phyloP scores from a whole-genome alignment of 2,113 vertebrate species.

The Sakesphorus luctuosus region DNA sequence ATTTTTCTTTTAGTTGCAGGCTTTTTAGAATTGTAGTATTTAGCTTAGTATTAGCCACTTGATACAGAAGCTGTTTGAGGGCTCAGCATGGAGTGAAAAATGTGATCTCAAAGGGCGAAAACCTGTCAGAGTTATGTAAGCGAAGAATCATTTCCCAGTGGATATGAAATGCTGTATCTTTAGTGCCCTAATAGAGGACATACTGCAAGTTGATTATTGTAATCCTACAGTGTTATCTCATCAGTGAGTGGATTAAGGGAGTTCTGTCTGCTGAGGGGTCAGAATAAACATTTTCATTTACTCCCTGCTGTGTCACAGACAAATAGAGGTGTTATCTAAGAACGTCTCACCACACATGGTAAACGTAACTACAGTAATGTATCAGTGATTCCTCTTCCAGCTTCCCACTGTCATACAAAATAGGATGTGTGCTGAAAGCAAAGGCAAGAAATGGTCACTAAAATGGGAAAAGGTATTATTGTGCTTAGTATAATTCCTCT shows the following conservation, averaged over 20 bases:
- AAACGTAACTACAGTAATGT: conserved; percentile 60
- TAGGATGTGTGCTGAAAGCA: not conserved
- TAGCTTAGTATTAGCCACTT: conserved; percentile 61
- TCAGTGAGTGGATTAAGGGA: conserved; percentile 80
- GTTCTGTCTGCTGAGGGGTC: conserved; percentile 76
- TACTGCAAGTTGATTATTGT: conserved; percentile 79
- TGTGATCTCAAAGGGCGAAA: conserved; percentile 63
- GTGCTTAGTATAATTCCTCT: not conserved
- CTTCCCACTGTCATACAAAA: not conserved
- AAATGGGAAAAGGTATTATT: not conserved
- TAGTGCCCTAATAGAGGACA: conserved; percentile 74
- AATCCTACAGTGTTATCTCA: conserved; percentile 80
- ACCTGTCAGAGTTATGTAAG: conserved; percentile 71
- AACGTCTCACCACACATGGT: conserved; percentile 51
- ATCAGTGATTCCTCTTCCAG: not conserved
- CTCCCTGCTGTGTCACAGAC: conserved; percentile 76
- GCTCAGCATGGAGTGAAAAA: conserved; percentile 62
- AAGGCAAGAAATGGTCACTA: not conserved
- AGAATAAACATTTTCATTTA: conserved; percentile 82
- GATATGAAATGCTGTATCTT: conserved; percentile 70
- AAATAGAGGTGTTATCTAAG: conserved; percentile 73
- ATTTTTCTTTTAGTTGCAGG: conserved; percentile 43
- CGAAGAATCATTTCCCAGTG: conserved; percentile 57
- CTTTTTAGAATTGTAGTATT: conserved; percentile 42
- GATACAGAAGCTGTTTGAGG: conserved; percentile 51